Conservation (phyloP, 1,140 invertebrate species). For the Bombus superbus region DNA sequence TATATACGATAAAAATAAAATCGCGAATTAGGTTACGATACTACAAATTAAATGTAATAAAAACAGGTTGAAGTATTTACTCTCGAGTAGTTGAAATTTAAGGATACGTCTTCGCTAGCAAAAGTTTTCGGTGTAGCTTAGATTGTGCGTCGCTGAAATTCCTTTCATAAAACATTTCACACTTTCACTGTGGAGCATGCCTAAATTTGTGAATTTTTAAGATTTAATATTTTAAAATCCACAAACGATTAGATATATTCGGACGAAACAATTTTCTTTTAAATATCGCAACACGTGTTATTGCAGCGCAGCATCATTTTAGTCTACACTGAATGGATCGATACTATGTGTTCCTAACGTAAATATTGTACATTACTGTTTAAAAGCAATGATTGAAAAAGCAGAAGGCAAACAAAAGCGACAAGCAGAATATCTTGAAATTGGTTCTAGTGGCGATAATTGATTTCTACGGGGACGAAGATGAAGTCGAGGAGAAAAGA, state of each 20-base stretch:
- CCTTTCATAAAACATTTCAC: background rate
- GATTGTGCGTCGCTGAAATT: background rate
- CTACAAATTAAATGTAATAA: background rate
- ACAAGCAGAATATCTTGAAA: slow-evolving; percentile 27
- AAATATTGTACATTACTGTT: background rate
- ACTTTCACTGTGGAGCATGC: rapidly evolving
- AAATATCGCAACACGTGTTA: too few species aligned
- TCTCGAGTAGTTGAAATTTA: too few species aligned
- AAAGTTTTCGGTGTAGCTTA: background rate
- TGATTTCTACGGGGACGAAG: slow-evolving; percentile 34
- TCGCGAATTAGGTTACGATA: background rate
- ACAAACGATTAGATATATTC: too few species aligned
- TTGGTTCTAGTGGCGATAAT: slow-evolving; percentile 42
- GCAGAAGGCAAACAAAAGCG: slow-evolving; percentile 9
- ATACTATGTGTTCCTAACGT: too few species aligned
- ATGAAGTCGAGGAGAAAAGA: slow-evolving; percentile 29
- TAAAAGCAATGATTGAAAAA: background rate
- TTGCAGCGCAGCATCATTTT: too few species aligned
- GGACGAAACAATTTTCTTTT: too few species aligned
- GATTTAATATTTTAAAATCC: too few species aligned
- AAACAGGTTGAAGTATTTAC: too few species aligned
- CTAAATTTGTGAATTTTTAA: too few species aligned
- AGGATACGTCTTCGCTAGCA: background rate
- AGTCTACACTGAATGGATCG: too few species aligned
- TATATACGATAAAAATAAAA: background rate